phyloP scores from a whole-genome alignment of 1,140 invertebrate species.

The Metopolophium dirhodum region DNA sequence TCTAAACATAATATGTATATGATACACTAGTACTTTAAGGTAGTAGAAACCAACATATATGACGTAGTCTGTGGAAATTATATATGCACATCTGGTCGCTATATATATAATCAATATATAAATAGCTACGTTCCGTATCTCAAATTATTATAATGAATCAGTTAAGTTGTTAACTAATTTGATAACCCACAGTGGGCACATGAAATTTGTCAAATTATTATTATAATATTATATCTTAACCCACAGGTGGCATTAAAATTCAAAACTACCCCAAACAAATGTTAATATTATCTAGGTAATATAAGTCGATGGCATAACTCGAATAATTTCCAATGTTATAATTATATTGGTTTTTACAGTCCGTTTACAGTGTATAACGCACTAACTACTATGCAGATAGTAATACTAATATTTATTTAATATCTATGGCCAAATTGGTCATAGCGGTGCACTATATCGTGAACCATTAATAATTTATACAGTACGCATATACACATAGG shows the following conservation, averaged over 20 bases:
- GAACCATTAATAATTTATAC: neutral
- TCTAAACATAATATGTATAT: neutral
- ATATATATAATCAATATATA: neutral
- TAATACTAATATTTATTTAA: too few relatives aligned
- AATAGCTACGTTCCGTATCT: neutral
- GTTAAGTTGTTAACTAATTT: neutral
- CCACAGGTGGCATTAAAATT: neutral
- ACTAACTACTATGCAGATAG: neutral
- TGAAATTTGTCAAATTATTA: neutral
- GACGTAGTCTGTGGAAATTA: neutral
- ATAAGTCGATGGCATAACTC: neutral
- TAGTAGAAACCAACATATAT: neutral
- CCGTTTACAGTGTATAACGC: neutral
- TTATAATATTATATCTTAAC: neutral
- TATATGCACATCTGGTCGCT: neutral
- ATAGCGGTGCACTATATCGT: too few relatives aligned
- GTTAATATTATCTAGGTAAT: neutral
- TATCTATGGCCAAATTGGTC: too few relatives aligned
- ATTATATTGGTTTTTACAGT: neutral
- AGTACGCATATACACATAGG: neutral
- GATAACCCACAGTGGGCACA: neutral
- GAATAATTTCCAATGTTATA: neutral
- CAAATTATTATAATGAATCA: neutral
- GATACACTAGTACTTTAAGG: too few relatives aligned
- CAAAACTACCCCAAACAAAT: neutral